phyloP scores from a whole-genome alignment of 2,797 vertebrate genomes.

The Argya squamiceps region DNA sequence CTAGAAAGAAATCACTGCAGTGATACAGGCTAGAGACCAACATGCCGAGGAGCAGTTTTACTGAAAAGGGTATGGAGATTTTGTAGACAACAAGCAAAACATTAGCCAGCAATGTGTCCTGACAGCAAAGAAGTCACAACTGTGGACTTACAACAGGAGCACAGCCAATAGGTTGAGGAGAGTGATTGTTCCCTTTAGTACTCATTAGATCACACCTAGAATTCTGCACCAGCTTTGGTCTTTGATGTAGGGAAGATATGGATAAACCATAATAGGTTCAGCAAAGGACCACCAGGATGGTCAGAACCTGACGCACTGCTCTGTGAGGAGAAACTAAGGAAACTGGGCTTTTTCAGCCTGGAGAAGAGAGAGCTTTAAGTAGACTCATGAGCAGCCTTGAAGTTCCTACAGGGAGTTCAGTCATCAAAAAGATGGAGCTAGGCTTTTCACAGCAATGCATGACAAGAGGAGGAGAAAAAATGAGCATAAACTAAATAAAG shows the following conservation, averaged over 20 bases:
- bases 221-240: neutral
- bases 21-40: neutral
- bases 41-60: neutral
- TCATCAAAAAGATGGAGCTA: neutral
- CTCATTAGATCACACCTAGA: neutral
- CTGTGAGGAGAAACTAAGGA: neutral
- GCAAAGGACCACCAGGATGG: neutral
- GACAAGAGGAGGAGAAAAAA: neutral
- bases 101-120: neutral
- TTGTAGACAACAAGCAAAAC: neutral
- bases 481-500: neutral
- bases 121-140: neutral
- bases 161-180: neutral
- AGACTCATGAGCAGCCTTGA: neutral
- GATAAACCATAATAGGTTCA: neutral
- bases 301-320: neutral
- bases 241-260: fast-evolving
- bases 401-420: neutral
- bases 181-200: neutral
- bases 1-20: neutral
- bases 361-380: neutral
- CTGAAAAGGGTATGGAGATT: neutral
- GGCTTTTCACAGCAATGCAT: neutral
- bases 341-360: neutral
- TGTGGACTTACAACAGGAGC: neutral